Evolutionary conservation across 2,113 vertebrate species (phyloP), one percentile per base, ranked within the genome.

Genomic region (Centropus unirufus): DNA sequence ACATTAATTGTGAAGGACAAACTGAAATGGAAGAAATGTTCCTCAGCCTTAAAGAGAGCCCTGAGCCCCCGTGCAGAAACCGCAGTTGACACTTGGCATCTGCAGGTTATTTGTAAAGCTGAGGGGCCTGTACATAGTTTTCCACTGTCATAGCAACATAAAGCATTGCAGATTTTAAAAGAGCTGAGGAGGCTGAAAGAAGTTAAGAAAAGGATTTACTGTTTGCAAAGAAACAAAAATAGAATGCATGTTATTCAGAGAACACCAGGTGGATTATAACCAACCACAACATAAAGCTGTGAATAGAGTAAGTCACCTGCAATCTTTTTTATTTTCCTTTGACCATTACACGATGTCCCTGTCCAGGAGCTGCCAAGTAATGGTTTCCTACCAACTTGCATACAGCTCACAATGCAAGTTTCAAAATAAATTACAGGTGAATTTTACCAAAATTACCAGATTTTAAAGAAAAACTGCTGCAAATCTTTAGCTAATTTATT

Each of bases 201-300:
- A 90, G 58, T 66, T 83, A 61, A 34, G 52, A 94, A 92, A 91
- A 39, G 42, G 75, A 83, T 91, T 90, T 88, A 67, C 42, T 59
- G 54, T 62, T 82, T 90, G 82, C 47, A 70, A 63, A 85, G 59
- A 51, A 92, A 90, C 84, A 83, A 83, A 86, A 40, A 46, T 55
- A 80, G 78, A 83, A 85, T 21, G 20, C 29, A 77, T 69, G 58
- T 8, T 91, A 46, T 58, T 92, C 90, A 64, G 42, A 83, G 32
- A 90, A 66, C 72, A 83, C 23, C 75, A 91, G 40, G 73, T 61
- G 51, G 40, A 82, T 79, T 76, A 75, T 6, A 90, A 8, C 15
- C 72, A 83, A 59, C 18, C 82, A 86, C 55, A 95, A 80, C 51
- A 94, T 24, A 26, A 84, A 91, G 49, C 2, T 85, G 69, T 57